Evolutionary conservation across 2,797 vertebrate genomes (phyloP), one percentile per base, ranked within the genome.

Genomic region (Dendrocincla fuliginosa): DNA sequence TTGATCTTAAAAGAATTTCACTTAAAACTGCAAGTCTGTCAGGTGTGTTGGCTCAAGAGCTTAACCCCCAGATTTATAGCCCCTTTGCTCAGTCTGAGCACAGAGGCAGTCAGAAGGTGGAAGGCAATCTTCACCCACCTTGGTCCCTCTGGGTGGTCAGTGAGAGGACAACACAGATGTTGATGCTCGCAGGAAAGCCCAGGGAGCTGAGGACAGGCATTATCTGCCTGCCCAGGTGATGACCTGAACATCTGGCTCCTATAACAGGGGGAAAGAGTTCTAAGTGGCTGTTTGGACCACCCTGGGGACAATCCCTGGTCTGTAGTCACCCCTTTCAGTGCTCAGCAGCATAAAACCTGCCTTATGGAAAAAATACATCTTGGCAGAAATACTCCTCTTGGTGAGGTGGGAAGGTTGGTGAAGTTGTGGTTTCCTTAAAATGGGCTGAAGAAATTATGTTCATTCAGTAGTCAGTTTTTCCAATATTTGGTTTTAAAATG

Each of bases 1-100:
- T 89, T 67, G 74, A 67, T 63, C 94, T 93, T 82, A 89, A 87
- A 23, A 67, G 56, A 75, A 67, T 90, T 95, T 91, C 63, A 32
- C 41, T 85, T 87, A 73, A 74, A 92, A 60, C 56, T 67, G 50
- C 28, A 50, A 56, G 41, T 52, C 57, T 86, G 63, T 52, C 87
- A 79, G 79, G 52, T 89, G 77, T 60, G 33, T 47, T 88, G 74
- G 83, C 50, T 91, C 35, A 61, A 57, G 75, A 84, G n/a, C 37
- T 85, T 90, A 93, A 90, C 56, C 10, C 30, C 57, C 61, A 49
- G 52, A 82, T 94, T 89, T 96, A 82, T 50, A 84, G 67, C 5
- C 14, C 9, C 5, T 79, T 76, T 90, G 30, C 55, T 90, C 14
- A 16, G 30, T 16, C 49, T 9, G 22, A 53, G 32, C 13, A 24